Evolutionary conservation across 2,113 vertebrate genomes (phyloP).

Genomic region (Potamarius usumacintae): DNA sequence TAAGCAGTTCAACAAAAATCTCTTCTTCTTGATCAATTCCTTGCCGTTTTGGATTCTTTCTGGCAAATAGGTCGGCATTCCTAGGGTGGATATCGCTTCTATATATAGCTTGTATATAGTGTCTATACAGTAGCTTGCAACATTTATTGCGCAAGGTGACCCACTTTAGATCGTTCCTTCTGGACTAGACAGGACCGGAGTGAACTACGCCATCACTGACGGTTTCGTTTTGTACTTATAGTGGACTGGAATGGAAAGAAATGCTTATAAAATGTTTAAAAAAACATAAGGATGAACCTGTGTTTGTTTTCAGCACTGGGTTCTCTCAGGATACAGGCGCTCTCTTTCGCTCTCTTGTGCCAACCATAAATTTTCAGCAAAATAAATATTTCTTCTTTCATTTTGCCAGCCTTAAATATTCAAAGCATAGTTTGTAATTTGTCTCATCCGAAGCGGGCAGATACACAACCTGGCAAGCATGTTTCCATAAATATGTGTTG

Average conservation of each 20-base stretch:
- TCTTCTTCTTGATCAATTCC: too few relatives aligned
- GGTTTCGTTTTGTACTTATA: background rate
- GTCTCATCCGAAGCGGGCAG: conserved; percentile 46
- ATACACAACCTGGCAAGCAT: conserved; percentile 28
- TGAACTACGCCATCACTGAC: too few relatives aligned
- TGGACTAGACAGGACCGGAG: too few relatives aligned
- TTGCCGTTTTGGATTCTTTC: too few relatives aligned
- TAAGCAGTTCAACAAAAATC: too few relatives aligned
- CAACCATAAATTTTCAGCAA: conserved; percentile 66
- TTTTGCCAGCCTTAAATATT: conserved; percentile 67
- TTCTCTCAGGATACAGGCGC: conserved; percentile 66
- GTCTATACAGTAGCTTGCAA: too few relatives aligned
- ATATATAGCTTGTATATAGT: too few relatives aligned
- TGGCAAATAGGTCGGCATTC: too few relatives aligned
- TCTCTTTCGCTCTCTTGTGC: conserved; percentile 59
- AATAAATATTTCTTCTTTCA: conserved; percentile 72
- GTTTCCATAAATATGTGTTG: conserved; percentile 52
- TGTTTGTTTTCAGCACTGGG: conserved; percentile 66
- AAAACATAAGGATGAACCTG: background rate
- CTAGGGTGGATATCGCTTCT: too few relatives aligned
- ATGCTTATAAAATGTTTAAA: background rate
- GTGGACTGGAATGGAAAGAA: background rate
- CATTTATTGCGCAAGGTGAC: too few relatives aligned
- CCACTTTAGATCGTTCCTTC: too few relatives aligned
- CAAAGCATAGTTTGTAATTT: conserved; percentile 63